phyloP scores from a whole-genome alignment of 2,888 invertebrate species.

The Watsonalla binaria region DNA sequence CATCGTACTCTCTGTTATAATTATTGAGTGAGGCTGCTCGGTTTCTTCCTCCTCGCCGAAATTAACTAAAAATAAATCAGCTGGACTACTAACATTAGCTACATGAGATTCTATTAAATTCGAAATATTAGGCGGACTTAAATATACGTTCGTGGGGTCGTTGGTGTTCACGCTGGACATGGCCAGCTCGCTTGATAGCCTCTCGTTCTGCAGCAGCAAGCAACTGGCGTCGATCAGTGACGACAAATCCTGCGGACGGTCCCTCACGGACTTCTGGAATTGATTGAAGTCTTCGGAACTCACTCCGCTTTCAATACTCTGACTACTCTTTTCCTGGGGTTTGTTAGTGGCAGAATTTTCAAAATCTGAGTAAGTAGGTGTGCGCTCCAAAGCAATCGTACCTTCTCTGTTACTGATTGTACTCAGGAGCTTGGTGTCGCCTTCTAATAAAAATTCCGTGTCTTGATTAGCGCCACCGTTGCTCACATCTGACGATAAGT shows the following conservation, averaged over 20 bases:
- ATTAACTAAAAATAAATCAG: slow-evolving; percentile 46
- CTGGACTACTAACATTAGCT: slow-evolving; percentile 38
- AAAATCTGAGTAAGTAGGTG: slow-evolving; percentile 55
- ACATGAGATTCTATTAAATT: slow-evolving; percentile 66
- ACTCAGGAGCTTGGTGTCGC: slow-evolving; percentile 40
- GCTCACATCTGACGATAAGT: slow-evolving; percentile 34
- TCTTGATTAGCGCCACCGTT: slow-evolving; percentile 28
- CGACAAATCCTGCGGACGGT: slow-evolving; percentile 57
- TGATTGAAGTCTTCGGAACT: slow-evolving; percentile 53
- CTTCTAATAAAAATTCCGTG: slow-evolving; percentile 40
- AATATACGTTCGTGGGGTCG: slow-evolving; percentile 12
- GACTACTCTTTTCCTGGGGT: slow-evolving; percentile 57
- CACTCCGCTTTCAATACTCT: slow-evolving; percentile 43
- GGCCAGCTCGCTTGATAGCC: slow-evolving; percentile 32
- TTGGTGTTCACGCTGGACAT: slow-evolving; percentile 21
- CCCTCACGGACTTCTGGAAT: slow-evolving; percentile 51
- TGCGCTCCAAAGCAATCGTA: slow-evolving; percentile 29
- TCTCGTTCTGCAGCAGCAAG: slow-evolving; percentile 48
- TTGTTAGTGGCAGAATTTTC: slow-evolving; percentile 48
- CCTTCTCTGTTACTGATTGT: slow-evolving; percentile 39
- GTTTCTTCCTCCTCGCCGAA: slow-evolving; percentile 59
- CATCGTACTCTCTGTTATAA: slow-evolving; percentile 58
- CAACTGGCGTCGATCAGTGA: slow-evolving; percentile 53
- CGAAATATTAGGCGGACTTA: slow-evolving; percentile 48
- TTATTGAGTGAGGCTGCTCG: slow-evolving; percentile 70